These are phyloP conservation scores for Drosophila nannoptera DNA, from an alignment of 1,140 invertebrate species.

Conservation along the genomic window DNA sequence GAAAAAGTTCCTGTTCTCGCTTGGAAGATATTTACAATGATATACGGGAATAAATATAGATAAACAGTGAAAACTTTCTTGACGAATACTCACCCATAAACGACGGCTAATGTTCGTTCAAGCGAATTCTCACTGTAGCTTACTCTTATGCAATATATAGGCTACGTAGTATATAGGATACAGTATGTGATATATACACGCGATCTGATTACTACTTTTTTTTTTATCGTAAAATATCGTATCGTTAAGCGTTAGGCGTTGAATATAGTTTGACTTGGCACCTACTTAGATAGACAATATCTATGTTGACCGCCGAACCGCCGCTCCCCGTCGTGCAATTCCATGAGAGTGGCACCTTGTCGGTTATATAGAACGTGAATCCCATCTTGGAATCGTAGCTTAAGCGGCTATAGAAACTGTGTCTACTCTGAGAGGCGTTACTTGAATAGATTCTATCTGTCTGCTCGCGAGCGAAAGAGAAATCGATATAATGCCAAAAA, in stretches of 20 bases:
- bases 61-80: too few species aligned
- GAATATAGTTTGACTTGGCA: conserved; percentile 1
- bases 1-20: too few species aligned
- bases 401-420: conserved; percentile 36
- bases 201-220: too few species aligned
- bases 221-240: too few species aligned
- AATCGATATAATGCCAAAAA: conserved; percentile 4
- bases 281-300: conserved; percentile 45
- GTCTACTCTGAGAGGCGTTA: conserved; percentile 12
- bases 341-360: conserved; percentile 10
- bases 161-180: too few species aligned
- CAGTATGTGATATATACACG: too few species aligned
- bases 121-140: too few species aligned
- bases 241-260: background rate
- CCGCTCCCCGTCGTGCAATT: conserved; percentile 10
- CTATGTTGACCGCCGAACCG: background rate
- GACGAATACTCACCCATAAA: too few species aligned
- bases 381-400: conserved; percentile 46
- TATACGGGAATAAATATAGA: too few species aligned
- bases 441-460: conserved; percentile 35
- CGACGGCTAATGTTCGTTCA: too few species aligned
- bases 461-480: conserved; percentile 6
- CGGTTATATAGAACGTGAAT: conserved; percentile 46
- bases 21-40: too few species aligned
- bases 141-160: too few species aligned